These are phyloP conservation scores for Biston betularia DNA, from an alignment of 2,888 invertebrate genomes.

Conservation along the genomic window DNA sequence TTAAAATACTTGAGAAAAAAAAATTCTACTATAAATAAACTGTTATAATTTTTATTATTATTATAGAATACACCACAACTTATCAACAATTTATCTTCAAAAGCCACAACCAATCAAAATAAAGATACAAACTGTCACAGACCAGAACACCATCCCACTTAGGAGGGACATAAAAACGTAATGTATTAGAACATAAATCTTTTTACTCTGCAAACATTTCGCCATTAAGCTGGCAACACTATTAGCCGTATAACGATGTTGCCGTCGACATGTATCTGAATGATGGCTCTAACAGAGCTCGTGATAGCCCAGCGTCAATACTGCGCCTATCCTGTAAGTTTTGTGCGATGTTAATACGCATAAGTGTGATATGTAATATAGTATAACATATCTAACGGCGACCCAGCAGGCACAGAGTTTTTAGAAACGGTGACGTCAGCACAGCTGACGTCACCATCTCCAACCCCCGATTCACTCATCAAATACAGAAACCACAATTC, in stretches of 20 bases:
- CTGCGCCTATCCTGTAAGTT: not conserved
- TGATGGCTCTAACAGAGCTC: conserved; percentile 34
- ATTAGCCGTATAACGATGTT: conserved; percentile 62
- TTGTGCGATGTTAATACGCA: not conserved
- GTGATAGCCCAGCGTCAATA: conserved; percentile 39
- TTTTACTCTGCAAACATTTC: conserved; percentile 52
- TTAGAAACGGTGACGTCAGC: no score
- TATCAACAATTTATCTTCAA: conserved; percentile 2
- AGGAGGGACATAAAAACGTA: conserved; percentile 36
- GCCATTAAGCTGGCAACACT: conserved; percentile 60
- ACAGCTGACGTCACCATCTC: no score
- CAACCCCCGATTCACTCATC: no score
- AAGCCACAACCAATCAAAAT: conserved; percentile 24
- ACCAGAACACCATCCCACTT: conserved; percentile 15
- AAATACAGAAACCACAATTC: no score
- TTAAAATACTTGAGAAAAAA: no score
- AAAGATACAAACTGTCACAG: conserved; percentile 11
- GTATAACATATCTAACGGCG: no score
- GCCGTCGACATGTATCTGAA: conserved; percentile 55
- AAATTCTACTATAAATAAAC: no score
- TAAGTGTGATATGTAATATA: not conserved
- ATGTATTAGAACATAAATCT: conserved; percentile 42
- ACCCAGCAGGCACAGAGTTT: no score
- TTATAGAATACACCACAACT: not conserved
- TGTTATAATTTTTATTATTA: no score